A percentile compares a stretch with the other conserved stretches of the same genome.
These are phyloP conservation scores for Acyrthosiphon pisum DNA, from an alignment of 1,140 invertebrate genomes.

Conservation along the genomic window DNA sequence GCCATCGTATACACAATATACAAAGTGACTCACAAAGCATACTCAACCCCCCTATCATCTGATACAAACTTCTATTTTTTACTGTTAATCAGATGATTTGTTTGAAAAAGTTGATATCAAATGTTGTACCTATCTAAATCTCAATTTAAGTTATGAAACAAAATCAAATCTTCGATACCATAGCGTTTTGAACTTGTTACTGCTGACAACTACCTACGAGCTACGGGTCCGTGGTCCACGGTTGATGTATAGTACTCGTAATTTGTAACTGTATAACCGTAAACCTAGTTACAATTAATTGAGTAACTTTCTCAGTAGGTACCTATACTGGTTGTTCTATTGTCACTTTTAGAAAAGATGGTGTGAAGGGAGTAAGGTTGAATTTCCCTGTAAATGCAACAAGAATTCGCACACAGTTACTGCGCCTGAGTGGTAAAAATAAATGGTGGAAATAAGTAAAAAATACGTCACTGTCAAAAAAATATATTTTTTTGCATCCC, in stretches of 20 bases:
- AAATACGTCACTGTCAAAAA: slow-evolving; percentile 16
- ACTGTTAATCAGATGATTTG: background rate
- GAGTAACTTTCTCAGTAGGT: background rate
- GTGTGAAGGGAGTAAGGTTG: background rate
- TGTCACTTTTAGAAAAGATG: slow-evolving; percentile 5
- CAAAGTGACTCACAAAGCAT: no score
- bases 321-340: background rate
- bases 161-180: background rate
- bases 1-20: background rate
- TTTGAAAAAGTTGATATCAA: background rate
- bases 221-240: background rate
- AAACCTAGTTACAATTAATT: background rate
- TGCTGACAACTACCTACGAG: background rate
- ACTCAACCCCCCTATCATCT: no score
- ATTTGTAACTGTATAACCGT: background rate
- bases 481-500: background rate
- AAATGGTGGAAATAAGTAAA: background rate
- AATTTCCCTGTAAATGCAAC: background rate
- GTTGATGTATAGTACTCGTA: background rate
- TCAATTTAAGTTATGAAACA: background rate
- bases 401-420: background rate
- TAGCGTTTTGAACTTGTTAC: background rate
- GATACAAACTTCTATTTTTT: no score
- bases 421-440: background rate
- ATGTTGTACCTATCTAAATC: background rate